Evolutionary conservation across 2,888 invertebrate species (phyloP), one percentile per base, ranked within the genome.

Genomic region (Ophraella communa): DNA sequence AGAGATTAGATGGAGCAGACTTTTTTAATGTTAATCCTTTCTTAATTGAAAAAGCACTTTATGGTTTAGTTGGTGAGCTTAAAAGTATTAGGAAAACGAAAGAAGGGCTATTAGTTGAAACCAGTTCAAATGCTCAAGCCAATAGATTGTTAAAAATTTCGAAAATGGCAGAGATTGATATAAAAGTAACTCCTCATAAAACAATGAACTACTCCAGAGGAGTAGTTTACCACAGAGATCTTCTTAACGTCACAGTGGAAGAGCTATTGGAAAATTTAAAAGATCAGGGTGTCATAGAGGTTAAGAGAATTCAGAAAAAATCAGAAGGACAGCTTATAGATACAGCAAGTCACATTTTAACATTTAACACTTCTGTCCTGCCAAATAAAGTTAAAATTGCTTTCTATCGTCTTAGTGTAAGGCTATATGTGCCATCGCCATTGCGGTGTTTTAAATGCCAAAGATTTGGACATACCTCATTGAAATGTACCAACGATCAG

Each of bases 61-160:
- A 53, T 53, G 53, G 33, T 4, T 3, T 18, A 30, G 10, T 30
- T 14, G 53, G 53, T 14, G 30, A 30, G 17, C 17, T 30, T 5
- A 24, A 53, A 30, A 53, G 17, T 30, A 18, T 53, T 3, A 30
- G 33, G 33, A 53, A 53, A 53, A 30, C 33, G 2, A 8, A 5
- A 53, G 30, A 53, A 30, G 53, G 53, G 27, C 17, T 53, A 4
- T 17, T 53, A 53, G 53, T 53, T 8, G 53, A 53, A 53, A 30
- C 33, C 10, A 10, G 4, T 14, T 53, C 53, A 30, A 14, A 10
- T 1, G 30, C 2, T 18, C 53, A 53, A 30, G 10, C 53, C 1
- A 53, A 53, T n/a, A 53, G 18, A 24, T 17, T 53, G 30, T 10
- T 30, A 10, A 8, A 53, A 30, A 14, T 53, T 2, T 30, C 7